phyloP scores from a whole-genome alignment of 2,888 invertebrate species.

The Tipula vernalis region DNA sequence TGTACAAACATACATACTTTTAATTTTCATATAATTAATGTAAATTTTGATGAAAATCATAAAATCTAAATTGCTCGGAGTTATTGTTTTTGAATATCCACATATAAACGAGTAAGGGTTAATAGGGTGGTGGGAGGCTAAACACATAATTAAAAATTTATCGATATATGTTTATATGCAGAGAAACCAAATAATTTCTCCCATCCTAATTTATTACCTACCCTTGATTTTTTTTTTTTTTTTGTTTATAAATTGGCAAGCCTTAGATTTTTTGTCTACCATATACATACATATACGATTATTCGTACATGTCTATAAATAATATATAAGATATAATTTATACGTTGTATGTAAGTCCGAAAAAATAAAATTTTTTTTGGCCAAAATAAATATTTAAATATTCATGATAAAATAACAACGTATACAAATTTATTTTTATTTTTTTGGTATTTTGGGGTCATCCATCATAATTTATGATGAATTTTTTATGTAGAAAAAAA shows the following conservation, averaged over 20 bases:
- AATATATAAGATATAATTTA: not conserved
- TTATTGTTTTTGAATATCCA: not conserved
- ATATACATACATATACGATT: not conserved
- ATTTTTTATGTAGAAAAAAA: not conserved
- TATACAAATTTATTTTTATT: not conserved
- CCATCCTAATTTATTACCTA: not conserved
- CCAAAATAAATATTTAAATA: conserved; percentile 4
- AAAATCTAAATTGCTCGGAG: not conserved
- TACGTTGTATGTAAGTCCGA: not conserved
- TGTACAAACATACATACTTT: not conserved
- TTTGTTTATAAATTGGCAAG: not conserved
- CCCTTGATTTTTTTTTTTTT: not conserved
- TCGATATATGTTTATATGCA: not conserved
- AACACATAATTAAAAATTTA: not conserved
- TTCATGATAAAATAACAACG: not conserved
- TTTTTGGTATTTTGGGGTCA: not conserved
- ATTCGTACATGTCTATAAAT: not conserved
- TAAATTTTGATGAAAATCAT: not conserved
- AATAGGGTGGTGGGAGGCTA: no score
- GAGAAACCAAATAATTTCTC: not conserved
- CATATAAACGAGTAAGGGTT: not conserved
- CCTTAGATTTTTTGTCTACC: not conserved
- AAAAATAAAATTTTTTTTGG: not conserved
- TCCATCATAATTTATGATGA: not conserved
- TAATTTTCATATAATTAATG: not conserved